phyloP scores from a whole-genome alignment of 2,113 vertebrate species.

The Pomatostomus ruficeps region DNA sequence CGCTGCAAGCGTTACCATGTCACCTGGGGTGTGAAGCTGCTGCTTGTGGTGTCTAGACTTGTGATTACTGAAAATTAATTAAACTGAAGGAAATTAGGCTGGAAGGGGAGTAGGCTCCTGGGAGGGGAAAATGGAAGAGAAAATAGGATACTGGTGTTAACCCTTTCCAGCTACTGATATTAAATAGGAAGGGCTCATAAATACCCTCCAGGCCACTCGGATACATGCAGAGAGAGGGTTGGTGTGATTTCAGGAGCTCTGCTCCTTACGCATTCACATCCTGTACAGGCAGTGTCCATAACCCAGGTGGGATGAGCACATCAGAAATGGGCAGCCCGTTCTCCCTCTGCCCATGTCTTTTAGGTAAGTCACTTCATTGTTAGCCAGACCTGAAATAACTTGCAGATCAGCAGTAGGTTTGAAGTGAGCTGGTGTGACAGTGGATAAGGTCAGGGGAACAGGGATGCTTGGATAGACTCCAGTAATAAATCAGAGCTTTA shows the following conservation, averaged over 20 bases:
- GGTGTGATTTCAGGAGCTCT: background rate
- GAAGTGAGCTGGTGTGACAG: background rate
- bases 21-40: slow-evolving; percentile 61
- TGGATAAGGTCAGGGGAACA: background rate
- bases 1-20: background rate
- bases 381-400: background rate
- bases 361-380: background rate
- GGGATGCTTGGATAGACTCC: background rate
- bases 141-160: slow-evolving; percentile 51
- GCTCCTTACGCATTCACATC: background rate
- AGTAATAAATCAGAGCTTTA: background rate
- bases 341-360: background rate
- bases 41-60: slow-evolving; percentile 61
- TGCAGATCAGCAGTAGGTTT: background rate
- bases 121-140: slow-evolving; percentile 46
- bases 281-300: background rate
- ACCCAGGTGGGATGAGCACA: background rate
- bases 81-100: slow-evolving; percentile 64
- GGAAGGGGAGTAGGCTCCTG: slow-evolving; percentile 56
- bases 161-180: slow-evolving; percentile 1
- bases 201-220: background rate
- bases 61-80: slow-evolving; percentile 70
- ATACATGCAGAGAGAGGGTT: background rate
- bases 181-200: background rate
- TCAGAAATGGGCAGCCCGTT: background rate